Percentiles rank a stretch among this genome's conserved stretches.
phyloP scores from a whole-genome alignment of 1,140 invertebrate species.

The Nasonia vitripennis region DNA sequence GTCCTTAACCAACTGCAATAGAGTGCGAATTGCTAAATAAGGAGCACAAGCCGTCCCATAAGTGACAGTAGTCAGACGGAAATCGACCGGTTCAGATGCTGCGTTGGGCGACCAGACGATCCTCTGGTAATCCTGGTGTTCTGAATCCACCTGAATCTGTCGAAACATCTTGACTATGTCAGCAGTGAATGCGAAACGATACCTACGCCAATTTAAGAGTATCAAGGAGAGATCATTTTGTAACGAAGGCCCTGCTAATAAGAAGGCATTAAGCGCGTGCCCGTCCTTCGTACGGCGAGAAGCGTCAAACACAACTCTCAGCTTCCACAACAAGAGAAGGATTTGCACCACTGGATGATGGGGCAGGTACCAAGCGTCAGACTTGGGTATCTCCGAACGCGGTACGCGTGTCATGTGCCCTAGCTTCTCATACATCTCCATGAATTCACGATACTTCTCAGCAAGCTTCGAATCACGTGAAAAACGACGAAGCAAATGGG shows the following conservation, averaged over 20 bases:
- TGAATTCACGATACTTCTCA: conserved; percentile 55
- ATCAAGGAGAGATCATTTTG: conserved; percentile 44
- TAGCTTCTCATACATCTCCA: conserved; percentile 57
- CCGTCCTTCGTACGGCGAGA: conserved; percentile 10
- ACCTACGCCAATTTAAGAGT: conserved; percentile 21
- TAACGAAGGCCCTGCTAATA: conserved; percentile 40
- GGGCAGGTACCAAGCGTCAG: conserved; percentile 54
- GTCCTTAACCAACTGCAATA: too few species aligned
- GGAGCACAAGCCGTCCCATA: conserved; percentile 27
- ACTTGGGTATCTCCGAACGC: conserved; percentile 23
- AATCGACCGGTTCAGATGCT: neutral
- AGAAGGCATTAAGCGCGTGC: conserved; percentile 36
- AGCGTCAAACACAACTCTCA: conserved; percentile 57
- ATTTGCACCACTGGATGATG: conserved; percentile 54
- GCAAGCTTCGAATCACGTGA: conserved; percentile 42
- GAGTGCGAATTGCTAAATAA: conserved; percentile 9
- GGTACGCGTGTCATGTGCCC: conserved; percentile 58
- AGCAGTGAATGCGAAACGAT: conserved; percentile 21
- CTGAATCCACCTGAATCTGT: conserved; percentile 51
- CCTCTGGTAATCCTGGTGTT: conserved; percentile 34
- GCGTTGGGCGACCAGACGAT: conserved; percentile 18
- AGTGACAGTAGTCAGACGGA: conserved; percentile 18
- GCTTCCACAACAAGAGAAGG: conserved; percentile 33
- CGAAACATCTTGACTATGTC: conserved; percentile 58
- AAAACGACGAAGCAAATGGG: conserved; percentile 46